Conservation (phyloP, 2,797 vertebrate species). For the Cacajao melanocephalus region DNA sequence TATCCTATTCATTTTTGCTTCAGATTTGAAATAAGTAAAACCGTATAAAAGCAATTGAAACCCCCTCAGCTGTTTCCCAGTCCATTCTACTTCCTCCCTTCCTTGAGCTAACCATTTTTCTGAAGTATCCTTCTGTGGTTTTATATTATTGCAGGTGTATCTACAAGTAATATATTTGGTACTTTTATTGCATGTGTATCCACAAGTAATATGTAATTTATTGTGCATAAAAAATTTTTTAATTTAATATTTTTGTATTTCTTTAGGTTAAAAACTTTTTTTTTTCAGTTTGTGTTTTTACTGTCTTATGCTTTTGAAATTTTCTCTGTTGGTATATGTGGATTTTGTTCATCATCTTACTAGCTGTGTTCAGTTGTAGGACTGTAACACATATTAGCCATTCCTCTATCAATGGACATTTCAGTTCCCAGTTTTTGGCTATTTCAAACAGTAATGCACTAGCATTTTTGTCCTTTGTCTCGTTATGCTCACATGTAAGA, state of each 20-base stretch:
- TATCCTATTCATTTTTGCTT: background rate
- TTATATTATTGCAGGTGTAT: background rate
- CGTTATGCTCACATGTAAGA: background rate
- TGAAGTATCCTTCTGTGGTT: background rate
- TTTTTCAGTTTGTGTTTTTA: constrained; percentile 38
- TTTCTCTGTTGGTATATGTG: background rate
- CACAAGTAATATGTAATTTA: background rate
- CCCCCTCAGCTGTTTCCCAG: background rate
- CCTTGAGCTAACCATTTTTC: background rate
- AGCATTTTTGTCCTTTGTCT: background rate
- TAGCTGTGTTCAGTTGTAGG: background rate
- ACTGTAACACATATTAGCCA: background rate
- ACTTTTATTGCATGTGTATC: background rate
- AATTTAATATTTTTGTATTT: background rate
- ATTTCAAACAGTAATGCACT: background rate
- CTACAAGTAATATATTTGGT: background rate
- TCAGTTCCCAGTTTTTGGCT: background rate
- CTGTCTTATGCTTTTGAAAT: background rate
- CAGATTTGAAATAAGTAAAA: background rate
- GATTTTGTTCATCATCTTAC: background rate
- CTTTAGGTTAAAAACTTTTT: constrained; percentile 10
- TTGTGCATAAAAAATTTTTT: background rate
- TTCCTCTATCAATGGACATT: background rate
- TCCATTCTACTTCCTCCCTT: background rate
- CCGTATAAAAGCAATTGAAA: background rate